Evolutionary conservation across 2,888 invertebrate species (phyloP), one percentile per base, ranked within the genome.

Genomic region (Lasioglossum marginatum): DNA sequence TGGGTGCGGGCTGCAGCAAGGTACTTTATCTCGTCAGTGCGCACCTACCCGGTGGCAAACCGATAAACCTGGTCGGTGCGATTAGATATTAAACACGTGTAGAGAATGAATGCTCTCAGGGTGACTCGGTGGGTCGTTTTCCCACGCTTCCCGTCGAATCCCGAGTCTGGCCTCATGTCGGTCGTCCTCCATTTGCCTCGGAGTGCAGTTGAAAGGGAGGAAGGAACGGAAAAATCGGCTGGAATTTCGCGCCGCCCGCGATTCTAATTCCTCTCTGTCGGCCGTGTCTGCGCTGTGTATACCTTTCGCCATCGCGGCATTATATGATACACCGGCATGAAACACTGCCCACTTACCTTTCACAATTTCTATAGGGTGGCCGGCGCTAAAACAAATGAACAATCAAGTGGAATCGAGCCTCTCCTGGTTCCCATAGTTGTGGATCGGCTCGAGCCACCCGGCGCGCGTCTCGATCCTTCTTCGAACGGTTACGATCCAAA

Each of bases 271-370:
- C 78, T 77, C 66, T 66, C 66, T 34, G 71, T 52, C 83, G 70
- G 66, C 27, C 27, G 60, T 60, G 60, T 60, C n/a, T 60, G 60
- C 23, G 8, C 52, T 52, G 52, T 66, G 78, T 75, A 45, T 76
- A 77, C 87, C 87, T 88, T 87, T 88, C 81, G 87, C 84, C 77
- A 76, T 80, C 79, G 57, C 48, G 74, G 77, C 77, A 87, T 87
- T 79, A 84, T 83, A 68, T 68, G 77, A 86, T 79, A 77, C 73
- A 60, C 75, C 68, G 70, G 63, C 77, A 71, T 72, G 80, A 83
- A 83, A 83, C 81, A 79, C 83, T 68, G 82, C 80, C 79, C 75
- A 85, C 86, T 68, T 83, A 48, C 86, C 86, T 85, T 86, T 86
- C 86, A 86, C 86, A 75, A 45, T 81, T 77, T 85, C 81, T 81